Base-by-base conservation (phyloP, 2,113 vertebrate genomes). In the Neopipo cinnamomea region DNA sequence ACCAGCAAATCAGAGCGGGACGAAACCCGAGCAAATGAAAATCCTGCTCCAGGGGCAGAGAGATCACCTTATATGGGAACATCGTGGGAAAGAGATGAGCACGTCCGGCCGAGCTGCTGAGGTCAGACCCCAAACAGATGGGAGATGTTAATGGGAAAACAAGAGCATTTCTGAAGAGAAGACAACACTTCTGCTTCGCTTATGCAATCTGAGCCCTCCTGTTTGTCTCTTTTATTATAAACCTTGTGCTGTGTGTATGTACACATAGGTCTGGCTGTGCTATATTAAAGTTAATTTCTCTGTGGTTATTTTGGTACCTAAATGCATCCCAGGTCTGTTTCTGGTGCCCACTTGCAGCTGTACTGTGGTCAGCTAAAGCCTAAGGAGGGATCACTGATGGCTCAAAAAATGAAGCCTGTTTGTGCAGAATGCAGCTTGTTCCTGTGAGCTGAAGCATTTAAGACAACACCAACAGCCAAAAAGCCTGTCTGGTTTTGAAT, bases 1-100 rank as follows among this genome's bases (percentile, higher is more conserved):
- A 73, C 71, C 95, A 93, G 94, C 94, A 94, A 95, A 96, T 89
- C 89, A n/a, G 70, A 87, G 86, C 7, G 70, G 81, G 90, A 91
- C 2, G 31, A 89, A 96, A 96, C 94, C 84, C 79, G 94, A 96
- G 94, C 91, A 91, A 95, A 96, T 79, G 27, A n/a, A 88, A 95
- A 82, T 66, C 49, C 3, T 68, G 91, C 83, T 95, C 44, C 47
- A 31, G 0, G 2, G 68, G 27, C 5, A 3, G 66, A 61, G 93
- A 89, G 93, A 95, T 92, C 95, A 73, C 96, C 96, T 96, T 97
- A 95, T 95, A 95, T 93, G 96, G 96, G 91, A 97, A 96, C 95
- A 83, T 31, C 71, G 47, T 3, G 30, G 84, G 71, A 84, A 85
- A 83, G 37, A 78, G 66, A 88, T 66, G 91, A 85, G 46, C 47